These are phyloP conservation scores for Xylocampa areola DNA, from an alignment of 2,888 invertebrate genomes.

Conservation along the genomic window DNA sequence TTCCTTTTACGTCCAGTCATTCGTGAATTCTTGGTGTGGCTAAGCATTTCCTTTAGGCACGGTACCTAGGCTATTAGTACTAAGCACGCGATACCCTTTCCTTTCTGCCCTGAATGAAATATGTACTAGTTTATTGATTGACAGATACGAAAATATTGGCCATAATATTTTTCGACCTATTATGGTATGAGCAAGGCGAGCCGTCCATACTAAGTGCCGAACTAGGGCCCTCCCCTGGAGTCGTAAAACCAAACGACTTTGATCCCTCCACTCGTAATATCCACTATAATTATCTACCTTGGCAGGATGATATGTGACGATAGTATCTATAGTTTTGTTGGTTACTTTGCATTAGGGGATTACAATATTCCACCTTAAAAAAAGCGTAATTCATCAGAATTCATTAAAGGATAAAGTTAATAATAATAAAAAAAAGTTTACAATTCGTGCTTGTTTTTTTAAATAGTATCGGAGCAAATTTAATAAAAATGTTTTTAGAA, in stretches of 20 bases:
- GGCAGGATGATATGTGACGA: neutral
- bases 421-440: too few species aligned
- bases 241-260: constrained; percentile 12
- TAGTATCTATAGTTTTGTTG: neutral
- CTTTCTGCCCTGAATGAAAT: neutral
- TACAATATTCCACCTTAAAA: too few species aligned
- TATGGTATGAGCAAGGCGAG: neutral
- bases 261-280: neutral
- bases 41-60: constrained; percentile 41
- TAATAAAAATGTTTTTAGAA: too few species aligned
- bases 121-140: constrained; percentile 1
- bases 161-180: neutral
- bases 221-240: neutral
- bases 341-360: too few species aligned
- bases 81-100: constrained; percentile 45
- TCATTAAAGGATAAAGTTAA: too few species aligned
- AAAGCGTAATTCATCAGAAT: too few species aligned
- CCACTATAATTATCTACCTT: constrained; percentile 3
- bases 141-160: neutral
- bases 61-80: constrained; percentile 40
- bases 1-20: constrained; percentile 30
- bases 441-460: too few species aligned
- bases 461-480: too few species aligned
- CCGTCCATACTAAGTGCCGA: neutral
- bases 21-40: constrained; percentile 32